Percentiles rank a stretch among this genome's conserved stretches.
Evolutionary conservation across 2,888 invertebrate genomes (phyloP).

Genomic region (Oeneis ivallda): DNA sequence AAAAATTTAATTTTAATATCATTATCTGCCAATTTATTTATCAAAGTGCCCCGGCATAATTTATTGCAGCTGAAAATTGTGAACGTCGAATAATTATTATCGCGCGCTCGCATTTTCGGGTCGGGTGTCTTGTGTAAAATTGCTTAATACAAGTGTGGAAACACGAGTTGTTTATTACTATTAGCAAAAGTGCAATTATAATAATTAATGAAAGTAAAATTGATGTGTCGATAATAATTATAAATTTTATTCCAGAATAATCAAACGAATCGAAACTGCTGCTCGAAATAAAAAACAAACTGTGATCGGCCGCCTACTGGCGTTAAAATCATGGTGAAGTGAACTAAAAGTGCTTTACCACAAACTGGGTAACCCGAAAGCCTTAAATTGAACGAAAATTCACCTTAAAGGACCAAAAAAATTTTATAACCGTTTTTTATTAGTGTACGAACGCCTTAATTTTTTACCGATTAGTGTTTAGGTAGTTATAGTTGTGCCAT

Average conservation of each 20-base stretch:
- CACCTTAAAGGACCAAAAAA: conserved; percentile 77
- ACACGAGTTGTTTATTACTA: conserved; percentile 13
- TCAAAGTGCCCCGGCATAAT: conserved; percentile 23
- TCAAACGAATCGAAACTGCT: conserved; percentile 35
- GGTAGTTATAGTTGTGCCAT: conserved; percentile 48
- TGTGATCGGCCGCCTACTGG: conserved; percentile 69
- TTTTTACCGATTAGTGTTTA: conserved; percentile 57
- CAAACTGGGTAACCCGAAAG: conserved; percentile 64
- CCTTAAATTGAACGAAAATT: conserved; percentile 64
- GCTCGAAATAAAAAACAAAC: conserved; percentile 45
- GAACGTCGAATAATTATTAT: conserved; percentile 16
- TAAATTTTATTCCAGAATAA: conserved; percentile 17
- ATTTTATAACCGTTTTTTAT: conserved; percentile 62
- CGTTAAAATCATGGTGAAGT: conserved; percentile 62
- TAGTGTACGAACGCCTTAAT: conserved; percentile 68
- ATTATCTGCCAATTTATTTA: conserved; percentile 32
- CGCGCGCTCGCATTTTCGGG: not conserved
- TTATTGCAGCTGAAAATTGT: conserved; percentile 24
- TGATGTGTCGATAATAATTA: not conserved
- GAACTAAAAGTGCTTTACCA: conserved; percentile 65
- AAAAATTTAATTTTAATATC: conserved; percentile 30
- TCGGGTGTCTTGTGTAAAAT: conserved; percentile 1
- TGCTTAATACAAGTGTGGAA: conserved; percentile 10
- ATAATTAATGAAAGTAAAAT: not conserved
- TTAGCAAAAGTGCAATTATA: not conserved